A percentile compares a stretch with the other conserved stretches of the same genome.
Evolutionary conservation across 2,888 invertebrate species (phyloP).

Genomic region (Synergus gifuensis): DNA sequence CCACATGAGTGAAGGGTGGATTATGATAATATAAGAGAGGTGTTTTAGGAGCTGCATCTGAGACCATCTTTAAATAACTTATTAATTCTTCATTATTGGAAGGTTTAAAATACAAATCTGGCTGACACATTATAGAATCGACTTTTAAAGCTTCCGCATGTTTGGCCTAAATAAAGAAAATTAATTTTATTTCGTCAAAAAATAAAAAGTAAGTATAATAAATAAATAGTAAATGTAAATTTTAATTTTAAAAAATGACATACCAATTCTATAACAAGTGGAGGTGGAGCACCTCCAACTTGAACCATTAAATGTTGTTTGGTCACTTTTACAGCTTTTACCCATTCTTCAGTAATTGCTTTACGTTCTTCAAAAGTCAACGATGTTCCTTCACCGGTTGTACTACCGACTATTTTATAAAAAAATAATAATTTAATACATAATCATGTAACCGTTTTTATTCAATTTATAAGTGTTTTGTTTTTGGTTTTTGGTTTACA

Average conservation of each 20-base stretch:
- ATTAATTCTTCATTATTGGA: constrained; percentile 81
- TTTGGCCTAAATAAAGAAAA: constrained; percentile 79
- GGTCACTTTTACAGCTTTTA: constrained; percentile 79
- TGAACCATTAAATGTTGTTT: constrained; percentile 84
- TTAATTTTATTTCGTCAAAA: not conserved
- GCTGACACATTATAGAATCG: constrained; percentile 86
- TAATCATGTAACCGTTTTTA: not conserved
- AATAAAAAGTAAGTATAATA: not conserved
- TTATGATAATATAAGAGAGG: constrained; percentile 92
- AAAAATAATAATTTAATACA: not conserved
- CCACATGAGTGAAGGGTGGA: constrained; percentile 85
- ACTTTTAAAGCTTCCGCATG: constrained; percentile 84
- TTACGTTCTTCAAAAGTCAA: constrained; percentile 85
- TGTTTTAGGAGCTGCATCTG: constrained; percentile 85
- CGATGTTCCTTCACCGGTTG: constrained; percentile 87
- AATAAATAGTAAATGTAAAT: too few species aligned
- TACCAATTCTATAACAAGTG: constrained; percentile 84
- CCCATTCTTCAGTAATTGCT: constrained; percentile 83
- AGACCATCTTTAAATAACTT: constrained; percentile 83
- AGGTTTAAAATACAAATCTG: constrained; percentile 89
- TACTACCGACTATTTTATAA: constrained; percentile 84
- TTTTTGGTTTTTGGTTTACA: too few species aligned
- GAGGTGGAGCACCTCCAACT: constrained; percentile 85
- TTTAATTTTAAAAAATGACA: not conserved
- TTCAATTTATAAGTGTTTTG: too few species aligned